Conservation (phyloP, 1,140 invertebrate species). For the Nephila pilipes region DNA sequence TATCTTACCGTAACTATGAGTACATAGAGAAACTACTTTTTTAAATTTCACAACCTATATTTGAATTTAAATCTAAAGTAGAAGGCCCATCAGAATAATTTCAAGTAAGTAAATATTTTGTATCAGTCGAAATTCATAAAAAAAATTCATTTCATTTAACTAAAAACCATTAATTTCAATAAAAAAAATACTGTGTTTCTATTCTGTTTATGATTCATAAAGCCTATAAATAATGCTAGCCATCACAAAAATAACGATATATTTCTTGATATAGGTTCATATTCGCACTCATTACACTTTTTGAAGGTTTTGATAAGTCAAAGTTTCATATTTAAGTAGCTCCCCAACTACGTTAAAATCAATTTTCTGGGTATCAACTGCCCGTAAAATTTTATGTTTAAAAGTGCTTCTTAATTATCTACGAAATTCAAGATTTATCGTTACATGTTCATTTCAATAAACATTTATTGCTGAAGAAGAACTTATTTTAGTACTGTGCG, state of each 20-base stretch:
- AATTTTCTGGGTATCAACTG: conserved; percentile 51
- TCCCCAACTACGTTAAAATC: conserved; percentile 27
- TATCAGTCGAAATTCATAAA: no score
- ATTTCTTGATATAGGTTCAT: neutral
- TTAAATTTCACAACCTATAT: no score
- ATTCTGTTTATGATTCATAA: neutral
- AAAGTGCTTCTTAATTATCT: conserved; percentile 61
- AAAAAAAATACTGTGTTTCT: neutral
- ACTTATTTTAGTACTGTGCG: conserved; percentile 14
- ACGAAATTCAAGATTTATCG: conserved; percentile 58
- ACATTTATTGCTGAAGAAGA: conserved; percentile 48
- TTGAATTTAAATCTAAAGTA: no score
- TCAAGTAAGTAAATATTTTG: no score
- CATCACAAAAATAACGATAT: neutral
- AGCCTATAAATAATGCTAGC: neutral
- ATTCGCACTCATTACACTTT: neutral
- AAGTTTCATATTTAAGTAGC: conserved; percentile 5
- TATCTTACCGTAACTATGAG: no score
- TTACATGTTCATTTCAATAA: conserved; percentile 67
- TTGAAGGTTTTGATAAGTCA: neutral
- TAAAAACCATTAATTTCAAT: neutral
- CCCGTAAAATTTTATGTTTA: conserved; percentile 54
- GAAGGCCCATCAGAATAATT: no score
- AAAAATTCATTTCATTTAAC: no score
- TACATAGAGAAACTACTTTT: no score